Evolutionary conservation across 2,113 vertebrate species (phyloP).

Genomic region (Plestiodon gilberti): DNA sequence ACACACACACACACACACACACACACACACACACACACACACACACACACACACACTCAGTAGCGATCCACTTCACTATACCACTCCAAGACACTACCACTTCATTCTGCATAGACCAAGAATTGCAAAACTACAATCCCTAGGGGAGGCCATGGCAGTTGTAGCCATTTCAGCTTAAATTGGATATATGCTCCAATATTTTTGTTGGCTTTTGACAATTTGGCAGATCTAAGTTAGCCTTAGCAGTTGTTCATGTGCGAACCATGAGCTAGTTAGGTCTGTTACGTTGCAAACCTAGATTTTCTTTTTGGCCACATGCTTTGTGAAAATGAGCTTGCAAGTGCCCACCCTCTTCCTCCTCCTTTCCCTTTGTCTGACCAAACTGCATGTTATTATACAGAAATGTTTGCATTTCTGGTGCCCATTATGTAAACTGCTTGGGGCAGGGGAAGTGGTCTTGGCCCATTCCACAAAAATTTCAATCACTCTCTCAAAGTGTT

Average conservation of each 20-base stretch:
- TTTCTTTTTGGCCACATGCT: neutral
- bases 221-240: neutral
- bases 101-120: neutral
- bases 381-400: neutral
- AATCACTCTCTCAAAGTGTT: conserved; percentile 11
- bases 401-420: conserved; percentile 36
- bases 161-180: neutral
- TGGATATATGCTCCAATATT: neutral
- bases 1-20: too few relatives aligned
- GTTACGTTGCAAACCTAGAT: neutral
- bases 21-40: too few relatives aligned
- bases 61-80: neutral
- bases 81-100: neutral
- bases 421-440: conserved; percentile 5
- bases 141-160: neutral
- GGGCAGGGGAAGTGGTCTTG: conserved; percentile 8
- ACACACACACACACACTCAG: too few relatives aligned
- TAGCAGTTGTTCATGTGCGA: neutral
- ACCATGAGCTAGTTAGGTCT: neutral
- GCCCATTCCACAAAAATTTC: neutral
- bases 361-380: neutral
- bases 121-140: neutral
- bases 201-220: neutral
- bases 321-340: neutral
- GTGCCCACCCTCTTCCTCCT: too few relatives aligned